Evolutionary conservation across 2,113 vertebrate genomes (phyloP).

Genomic region (Struthidea cinerea): DNA sequence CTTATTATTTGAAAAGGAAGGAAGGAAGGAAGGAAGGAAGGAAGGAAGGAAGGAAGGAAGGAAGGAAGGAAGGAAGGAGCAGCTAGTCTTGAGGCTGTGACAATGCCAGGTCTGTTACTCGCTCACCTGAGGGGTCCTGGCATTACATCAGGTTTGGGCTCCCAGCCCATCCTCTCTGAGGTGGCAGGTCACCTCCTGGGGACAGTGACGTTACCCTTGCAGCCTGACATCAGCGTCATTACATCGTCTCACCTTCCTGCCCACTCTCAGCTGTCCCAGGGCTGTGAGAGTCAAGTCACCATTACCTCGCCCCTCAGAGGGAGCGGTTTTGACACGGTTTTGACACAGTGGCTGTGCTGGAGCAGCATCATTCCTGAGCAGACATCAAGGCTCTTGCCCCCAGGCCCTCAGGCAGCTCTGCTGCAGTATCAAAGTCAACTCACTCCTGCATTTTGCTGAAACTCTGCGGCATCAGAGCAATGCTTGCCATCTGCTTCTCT

Average conservation of each 20-base stretch:
- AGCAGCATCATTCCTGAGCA: background rate
- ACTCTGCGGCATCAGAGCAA: background rate
- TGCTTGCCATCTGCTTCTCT: background rate
- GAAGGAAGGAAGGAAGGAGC: too few species aligned
- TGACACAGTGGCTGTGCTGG: rapidly evolving
- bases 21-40: background rate
- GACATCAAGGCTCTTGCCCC: background rate
- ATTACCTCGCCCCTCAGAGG: rapidly evolving
- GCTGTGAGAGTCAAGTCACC: background rate
- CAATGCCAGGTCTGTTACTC: rapidly evolving
- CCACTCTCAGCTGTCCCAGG: background rate
- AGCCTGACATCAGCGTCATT: background rate
- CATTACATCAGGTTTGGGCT: background rate
- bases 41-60: background rate
- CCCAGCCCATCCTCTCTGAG: background rate
- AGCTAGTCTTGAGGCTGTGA: background rate
- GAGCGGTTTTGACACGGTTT: rapidly evolving
- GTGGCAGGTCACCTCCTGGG: background rate
- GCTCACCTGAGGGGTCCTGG: background rate
- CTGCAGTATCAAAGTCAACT: background rate
- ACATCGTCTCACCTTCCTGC: background rate
- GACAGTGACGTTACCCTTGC: background rate
- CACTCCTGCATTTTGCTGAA: background rate
- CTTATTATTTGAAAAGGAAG: background rate
- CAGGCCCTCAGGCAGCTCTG: background rate